Evolutionary conservation across 2,113 vertebrate species (phyloP).

Genomic region (human (Homo sapiens)): DNA sequence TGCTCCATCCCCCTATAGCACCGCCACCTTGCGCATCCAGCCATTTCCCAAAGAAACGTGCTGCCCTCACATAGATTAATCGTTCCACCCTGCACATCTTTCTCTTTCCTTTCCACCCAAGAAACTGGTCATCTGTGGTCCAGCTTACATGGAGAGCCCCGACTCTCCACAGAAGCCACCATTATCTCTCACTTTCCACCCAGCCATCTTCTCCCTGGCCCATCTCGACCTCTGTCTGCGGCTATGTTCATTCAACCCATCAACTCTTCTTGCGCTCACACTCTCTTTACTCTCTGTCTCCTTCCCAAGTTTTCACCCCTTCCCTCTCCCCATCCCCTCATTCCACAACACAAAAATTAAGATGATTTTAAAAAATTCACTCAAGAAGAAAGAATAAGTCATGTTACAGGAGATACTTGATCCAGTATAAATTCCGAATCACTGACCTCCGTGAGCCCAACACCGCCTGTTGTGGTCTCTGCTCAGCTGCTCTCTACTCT

Average conservation of each 20-base stretch:
- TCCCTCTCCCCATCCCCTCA: background rate
- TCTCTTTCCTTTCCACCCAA: background rate
- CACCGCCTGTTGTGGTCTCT: background rate
- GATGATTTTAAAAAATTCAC: background rate
- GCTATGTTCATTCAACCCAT: background rate
- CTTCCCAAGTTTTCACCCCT: background rate
- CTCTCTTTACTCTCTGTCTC: background rate
- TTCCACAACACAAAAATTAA: background rate
- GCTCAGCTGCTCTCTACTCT: background rate
- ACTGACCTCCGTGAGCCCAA: background rate
- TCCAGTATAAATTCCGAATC: background rate
- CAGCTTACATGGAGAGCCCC: background rate
- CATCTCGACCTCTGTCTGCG: background rate
- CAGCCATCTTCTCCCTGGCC: accelerated
- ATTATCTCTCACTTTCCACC: accelerated
- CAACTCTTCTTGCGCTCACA: background rate
- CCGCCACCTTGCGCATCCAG: background rate
- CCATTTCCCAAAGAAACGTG: background rate
- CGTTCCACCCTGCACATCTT: background rate
- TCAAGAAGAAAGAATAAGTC: background rate
- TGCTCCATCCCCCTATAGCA: accelerated
- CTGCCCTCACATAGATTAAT: background rate
- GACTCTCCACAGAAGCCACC: background rate
- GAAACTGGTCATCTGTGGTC: background rate
- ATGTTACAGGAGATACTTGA: background rate